phyloP scores from a whole-genome alignment of 2,113 vertebrate species.

The Pelobates fuscus region DNA sequence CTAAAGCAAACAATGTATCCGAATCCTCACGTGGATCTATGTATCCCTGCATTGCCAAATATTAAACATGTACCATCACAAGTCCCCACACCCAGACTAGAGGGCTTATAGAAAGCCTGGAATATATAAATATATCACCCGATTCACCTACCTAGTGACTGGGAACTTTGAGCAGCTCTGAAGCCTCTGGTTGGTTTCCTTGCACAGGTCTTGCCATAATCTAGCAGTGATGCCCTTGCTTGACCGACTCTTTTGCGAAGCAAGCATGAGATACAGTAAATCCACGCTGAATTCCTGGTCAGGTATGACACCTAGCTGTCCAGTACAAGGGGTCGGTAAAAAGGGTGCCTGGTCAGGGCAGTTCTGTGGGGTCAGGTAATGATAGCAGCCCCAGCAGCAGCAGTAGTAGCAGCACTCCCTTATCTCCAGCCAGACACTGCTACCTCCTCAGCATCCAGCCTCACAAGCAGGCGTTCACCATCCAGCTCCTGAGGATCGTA shows the following conservation, averaged over 20 bases:
- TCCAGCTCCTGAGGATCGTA: slow-evolving; percentile 42
- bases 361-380: slow-evolving; percentile 22
- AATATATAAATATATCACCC: not conserved
- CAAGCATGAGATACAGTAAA: slow-evolving; percentile 20
- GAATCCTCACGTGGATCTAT: slow-evolving; percentile 12
- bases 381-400: slow-evolving; percentile 21
- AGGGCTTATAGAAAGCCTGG: no score
- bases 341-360: not conserved
- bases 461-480: slow-evolving; percentile 41
- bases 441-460: slow-evolving; percentile 17
- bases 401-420: not conserved
- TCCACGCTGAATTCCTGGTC: slow-evolving; percentile 25
- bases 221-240: slow-evolving; percentile 37
- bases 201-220: slow-evolving; percentile 41
- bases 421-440: slow-evolving; percentile 13
- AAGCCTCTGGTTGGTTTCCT: slow-evolving; percentile 22
- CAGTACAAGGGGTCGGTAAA: not conserved
- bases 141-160: slow-evolving; percentile 32
- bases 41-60: not conserved
- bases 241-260: slow-evolving; percentile 24
- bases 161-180: slow-evolving; percentile 36
- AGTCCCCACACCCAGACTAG: no score
- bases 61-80: not conserved
- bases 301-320: not conserved
- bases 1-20: not conserved